Conservation (phyloP, 2,888 invertebrate species). For the Chydorus sphaericus region DNA sequence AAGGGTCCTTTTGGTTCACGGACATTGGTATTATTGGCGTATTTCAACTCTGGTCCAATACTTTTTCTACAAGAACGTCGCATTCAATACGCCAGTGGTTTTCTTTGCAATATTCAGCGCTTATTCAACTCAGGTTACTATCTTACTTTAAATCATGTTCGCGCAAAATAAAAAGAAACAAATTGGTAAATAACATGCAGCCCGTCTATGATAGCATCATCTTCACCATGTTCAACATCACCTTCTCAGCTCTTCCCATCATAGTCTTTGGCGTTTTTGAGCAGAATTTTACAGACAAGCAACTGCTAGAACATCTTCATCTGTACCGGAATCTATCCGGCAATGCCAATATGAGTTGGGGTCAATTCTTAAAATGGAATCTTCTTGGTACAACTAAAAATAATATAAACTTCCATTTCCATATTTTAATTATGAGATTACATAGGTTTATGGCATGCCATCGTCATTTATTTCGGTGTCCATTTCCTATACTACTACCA, state of each 20-base stretch:
- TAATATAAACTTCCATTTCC: background rate
- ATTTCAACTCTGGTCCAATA: slow-evolving; percentile 59
- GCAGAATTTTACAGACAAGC: slow-evolving; percentile 44
- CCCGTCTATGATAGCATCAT: slow-evolving; percentile 59
- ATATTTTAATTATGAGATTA: slow-evolving; percentile 14
- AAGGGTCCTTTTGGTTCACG: slow-evolving; percentile 60
- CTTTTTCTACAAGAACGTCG: slow-evolving; percentile 73
- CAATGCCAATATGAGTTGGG: slow-evolving; percentile 47
- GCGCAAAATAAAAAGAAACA: too few species aligned
- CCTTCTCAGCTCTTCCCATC: slow-evolving; percentile 60
- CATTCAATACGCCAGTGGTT: slow-evolving; percentile 49
- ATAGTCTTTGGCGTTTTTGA: slow-evolving; percentile 58
- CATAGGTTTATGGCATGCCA: slow-evolving; percentile 46
- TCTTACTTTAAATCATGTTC: too few species aligned
- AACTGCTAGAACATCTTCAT: slow-evolving; percentile 43
- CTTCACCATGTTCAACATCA: slow-evolving; percentile 57
- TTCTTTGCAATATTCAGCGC: slow-evolving; percentile 33
- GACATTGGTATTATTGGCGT: slow-evolving; percentile 66
- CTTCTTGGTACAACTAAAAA: slow-evolving; percentile 27
- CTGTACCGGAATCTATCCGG: slow-evolving; percentile 46
- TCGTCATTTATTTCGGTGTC: slow-evolving; percentile 44
- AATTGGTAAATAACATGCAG: too few species aligned
- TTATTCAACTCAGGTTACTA: slow-evolving; percentile 34
- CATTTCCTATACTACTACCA: slow-evolving; percentile 21
- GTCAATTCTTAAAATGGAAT: slow-evolving; percentile 46